These are phyloP conservation scores for Harpalus rufipes DNA, from an alignment of 2,888 invertebrate genomes.

Conservation along the genomic window DNA sequence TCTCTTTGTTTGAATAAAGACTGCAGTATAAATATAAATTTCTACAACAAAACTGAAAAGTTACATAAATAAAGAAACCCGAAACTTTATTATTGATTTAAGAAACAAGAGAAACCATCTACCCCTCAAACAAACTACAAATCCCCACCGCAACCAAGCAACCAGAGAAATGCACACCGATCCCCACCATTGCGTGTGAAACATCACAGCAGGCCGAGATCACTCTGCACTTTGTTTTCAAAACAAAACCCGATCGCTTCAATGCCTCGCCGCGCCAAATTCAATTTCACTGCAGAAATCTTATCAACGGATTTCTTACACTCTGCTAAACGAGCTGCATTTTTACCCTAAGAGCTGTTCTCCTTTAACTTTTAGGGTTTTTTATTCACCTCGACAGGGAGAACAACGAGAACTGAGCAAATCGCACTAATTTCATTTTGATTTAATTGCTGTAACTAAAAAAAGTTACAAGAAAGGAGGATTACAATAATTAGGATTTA, in stretches of 20 bases:
- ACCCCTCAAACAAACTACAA: too few species aligned
- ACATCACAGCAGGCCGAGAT: conserved; percentile 35
- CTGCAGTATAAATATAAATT: too few species aligned
- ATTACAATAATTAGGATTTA: conserved; percentile 8
- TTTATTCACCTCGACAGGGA: background rate
- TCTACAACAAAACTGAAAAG: too few species aligned
- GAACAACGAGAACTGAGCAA: background rate
- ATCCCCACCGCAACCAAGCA: background rate
- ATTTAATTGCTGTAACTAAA: conserved; percentile 9
- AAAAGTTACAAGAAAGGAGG: background rate
- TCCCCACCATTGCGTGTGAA: conserved; percentile 47
- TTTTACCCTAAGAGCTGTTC: conserved; percentile 1
- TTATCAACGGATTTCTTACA: conserved; percentile 19
- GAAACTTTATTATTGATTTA: too few species aligned
- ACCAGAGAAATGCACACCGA: background rate
- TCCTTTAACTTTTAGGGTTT: background rate
- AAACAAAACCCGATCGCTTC: conserved; percentile 47
- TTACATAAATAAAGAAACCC: too few species aligned
- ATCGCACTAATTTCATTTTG: conserved; percentile 9
- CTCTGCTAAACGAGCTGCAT: background rate
- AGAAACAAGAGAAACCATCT: too few species aligned
- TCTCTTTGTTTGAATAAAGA: too few species aligned
- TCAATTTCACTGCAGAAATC: conserved; percentile 36
- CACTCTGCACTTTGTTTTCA: conserved; percentile 39
- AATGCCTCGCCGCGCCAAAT: conserved; percentile 36